Evolutionary conservation across 2,113 vertebrate genomes (phyloP).

Genomic region (Amblyopsis rosae): DNA sequence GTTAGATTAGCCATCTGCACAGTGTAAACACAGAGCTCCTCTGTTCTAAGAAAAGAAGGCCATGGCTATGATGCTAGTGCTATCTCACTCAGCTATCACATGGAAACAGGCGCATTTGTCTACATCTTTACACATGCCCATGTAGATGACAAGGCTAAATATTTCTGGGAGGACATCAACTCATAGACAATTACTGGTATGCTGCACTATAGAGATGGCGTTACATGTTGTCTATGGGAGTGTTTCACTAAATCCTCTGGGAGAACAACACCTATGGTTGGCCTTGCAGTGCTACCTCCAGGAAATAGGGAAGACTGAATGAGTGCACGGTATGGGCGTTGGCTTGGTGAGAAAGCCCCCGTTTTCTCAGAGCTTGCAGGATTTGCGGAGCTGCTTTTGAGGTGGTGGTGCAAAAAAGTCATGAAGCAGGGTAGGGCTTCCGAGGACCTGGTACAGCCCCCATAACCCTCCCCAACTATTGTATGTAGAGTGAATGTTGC

Average conservation of each 20-base stretch:
- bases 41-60: constrained; percentile 63
- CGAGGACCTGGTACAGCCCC: constrained; percentile 48
- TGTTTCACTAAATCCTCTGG: background rate
- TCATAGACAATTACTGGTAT: background rate
- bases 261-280: constrained; percentile 40
- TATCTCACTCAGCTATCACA: constrained; percentile 49
- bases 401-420: constrained; percentile 79
- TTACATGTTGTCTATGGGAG: background rate
- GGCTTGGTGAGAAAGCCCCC: constrained; percentile 59
- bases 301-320: constrained; percentile 48
- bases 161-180: constrained; percentile 6
- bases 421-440: constrained; percentile 56
- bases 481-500: constrained; percentile 61
- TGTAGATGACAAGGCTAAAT: constrained; percentile 8
- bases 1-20: constrained; percentile 76
- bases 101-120: constrained; percentile 1
- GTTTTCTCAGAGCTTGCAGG: constrained; percentile 68
- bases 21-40: constrained; percentile 74
- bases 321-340: constrained; percentile 71
- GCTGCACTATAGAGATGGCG: background rate
- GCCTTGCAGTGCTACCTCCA: constrained; percentile 17
- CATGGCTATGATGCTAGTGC: constrained; percentile 53
- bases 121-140: constrained; percentile 13
- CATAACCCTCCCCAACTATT: constrained; percentile 13
- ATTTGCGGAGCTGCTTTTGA: constrained; percentile 73